phyloP scores from a whole-genome alignment of 2,888 invertebrate genomes.

The Melanostoma mellinum region DNA sequence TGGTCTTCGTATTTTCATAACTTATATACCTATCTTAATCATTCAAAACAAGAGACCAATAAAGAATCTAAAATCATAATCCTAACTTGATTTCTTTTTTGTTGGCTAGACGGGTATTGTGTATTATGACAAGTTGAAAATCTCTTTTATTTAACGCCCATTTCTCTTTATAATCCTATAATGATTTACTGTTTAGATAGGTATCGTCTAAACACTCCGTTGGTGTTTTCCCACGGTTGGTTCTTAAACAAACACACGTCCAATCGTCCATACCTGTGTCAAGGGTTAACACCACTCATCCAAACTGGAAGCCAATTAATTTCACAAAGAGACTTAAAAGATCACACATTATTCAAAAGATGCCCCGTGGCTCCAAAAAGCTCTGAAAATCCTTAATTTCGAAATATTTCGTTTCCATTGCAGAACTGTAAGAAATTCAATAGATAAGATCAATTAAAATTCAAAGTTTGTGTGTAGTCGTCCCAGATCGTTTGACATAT shows the following conservation, averaged over 20 bases:
- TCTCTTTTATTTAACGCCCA: slow-evolving; percentile 23
- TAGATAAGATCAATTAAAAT: slow-evolving; percentile 49
- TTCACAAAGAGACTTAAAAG: slow-evolving; percentile 46
- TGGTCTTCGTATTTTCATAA: too few relatives aligned
- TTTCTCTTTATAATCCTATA: slow-evolving; percentile 15
- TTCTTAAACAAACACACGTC: slow-evolving; percentile 7
- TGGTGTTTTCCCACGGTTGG: slow-evolving; percentile 37
- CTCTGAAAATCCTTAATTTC: slow-evolving; percentile 11
- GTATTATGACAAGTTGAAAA: slow-evolving; percentile 8
- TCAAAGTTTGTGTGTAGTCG: slow-evolving; percentile 12
- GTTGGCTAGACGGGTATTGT: not conserved
- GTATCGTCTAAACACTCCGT: not conserved
- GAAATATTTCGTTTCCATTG: slow-evolving; percentile 12
- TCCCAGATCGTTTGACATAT: slow-evolving; percentile 53
- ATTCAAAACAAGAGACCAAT: too few relatives aligned
- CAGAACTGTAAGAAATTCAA: slow-evolving; percentile 27
- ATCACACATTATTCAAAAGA: slow-evolving; percentile 53
- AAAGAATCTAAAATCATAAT: too few relatives aligned
- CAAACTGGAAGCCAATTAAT: slow-evolving; percentile 58
- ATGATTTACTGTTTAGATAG: slow-evolving; percentile 2
- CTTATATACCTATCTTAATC: too few relatives aligned
- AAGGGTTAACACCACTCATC: slow-evolving; percentile 38
- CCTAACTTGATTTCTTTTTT: too few relatives aligned
- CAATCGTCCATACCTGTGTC: slow-evolving; percentile 17
- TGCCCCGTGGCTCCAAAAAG: slow-evolving; percentile 27